A percentile compares a stretch with the other conserved stretches of the same genome.
Evolutionary conservation across 2,113 vertebrate genomes (phyloP).

Genomic region (Brachypodius melanocephalos): DNA sequence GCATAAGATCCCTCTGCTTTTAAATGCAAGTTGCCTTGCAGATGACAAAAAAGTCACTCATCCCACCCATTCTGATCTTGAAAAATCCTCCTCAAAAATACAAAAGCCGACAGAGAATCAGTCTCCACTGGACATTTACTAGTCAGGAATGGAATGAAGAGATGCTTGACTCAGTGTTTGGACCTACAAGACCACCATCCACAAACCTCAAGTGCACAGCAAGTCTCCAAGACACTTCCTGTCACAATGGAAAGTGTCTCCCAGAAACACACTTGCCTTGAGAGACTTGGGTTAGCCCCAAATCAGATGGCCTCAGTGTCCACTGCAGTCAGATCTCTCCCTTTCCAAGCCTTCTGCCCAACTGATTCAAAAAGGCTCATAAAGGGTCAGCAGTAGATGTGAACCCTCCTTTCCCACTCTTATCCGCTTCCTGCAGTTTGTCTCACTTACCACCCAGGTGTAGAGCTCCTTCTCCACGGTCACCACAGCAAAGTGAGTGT

Average conservation of each 20-base stretch:
- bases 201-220: neutral
- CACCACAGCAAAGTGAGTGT: conserved; percentile 96
- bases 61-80: neutral
- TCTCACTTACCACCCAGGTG: conserved; percentile 94
- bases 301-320: neutral
- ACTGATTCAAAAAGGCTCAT: neutral
- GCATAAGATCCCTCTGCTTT: neutral
- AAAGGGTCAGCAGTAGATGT: neutral
- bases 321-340: neutral
- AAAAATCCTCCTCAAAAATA: neutral
- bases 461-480: conserved; percentile 98
- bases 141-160: neutral
- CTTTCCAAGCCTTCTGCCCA: neutral
- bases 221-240: neutral
- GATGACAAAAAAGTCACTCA: neutral
- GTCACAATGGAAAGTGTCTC: neutral
- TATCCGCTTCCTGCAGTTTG: neutral
- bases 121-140: neutral
- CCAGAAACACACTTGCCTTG: neutral
- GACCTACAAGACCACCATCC: neutral
- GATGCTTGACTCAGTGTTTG: neutral
- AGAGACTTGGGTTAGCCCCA: neutral
- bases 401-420: neutral
- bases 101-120: neutral
- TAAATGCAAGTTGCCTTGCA: neutral